Percentiles rank a stretch among this genome's conserved stretches.
Evolutionary conservation across 2,888 invertebrate genomes (phyloP).

Genomic region (Lepas anatifera): DNA sequence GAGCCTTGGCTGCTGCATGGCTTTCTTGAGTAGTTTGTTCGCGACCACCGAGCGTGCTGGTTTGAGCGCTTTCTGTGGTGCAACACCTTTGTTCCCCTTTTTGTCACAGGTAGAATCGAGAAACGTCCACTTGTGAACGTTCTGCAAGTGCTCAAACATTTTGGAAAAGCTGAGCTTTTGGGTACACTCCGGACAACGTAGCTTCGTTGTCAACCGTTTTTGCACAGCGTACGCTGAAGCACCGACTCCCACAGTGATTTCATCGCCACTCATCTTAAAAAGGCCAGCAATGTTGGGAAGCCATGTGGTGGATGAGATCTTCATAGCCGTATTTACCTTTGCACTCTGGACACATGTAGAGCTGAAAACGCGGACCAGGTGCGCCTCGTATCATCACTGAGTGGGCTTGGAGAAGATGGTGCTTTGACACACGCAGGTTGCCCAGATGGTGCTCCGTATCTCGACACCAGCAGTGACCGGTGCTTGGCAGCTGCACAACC

Average conservation of each 20-base stretch:
- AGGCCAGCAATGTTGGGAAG: not conserved
- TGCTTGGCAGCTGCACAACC: no score
- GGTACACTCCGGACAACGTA: not conserved
- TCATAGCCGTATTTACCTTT: not conserved
- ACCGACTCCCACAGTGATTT: not conserved
- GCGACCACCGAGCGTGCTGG: not conserved
- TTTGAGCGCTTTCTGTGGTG: not conserved
- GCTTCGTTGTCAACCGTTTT: not conserved
- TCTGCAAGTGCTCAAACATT: not conserved
- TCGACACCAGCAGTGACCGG: not conserved
- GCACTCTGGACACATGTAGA: not conserved
- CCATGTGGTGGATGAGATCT: not conserved
- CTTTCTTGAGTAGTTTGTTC: no score
- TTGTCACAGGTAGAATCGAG: not conserved
- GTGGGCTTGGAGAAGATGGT: not conserved
- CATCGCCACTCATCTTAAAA: not conserved
- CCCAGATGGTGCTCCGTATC: not conserved
- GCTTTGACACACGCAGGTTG: not conserved
- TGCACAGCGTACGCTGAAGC: no score
- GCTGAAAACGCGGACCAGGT: not conserved
- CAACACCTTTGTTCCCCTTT: not conserved
- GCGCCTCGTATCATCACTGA: not conserved
- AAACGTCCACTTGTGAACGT: not conserved
- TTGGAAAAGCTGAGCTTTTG: not conserved
- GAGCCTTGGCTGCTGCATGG: not conserved